Evolutionary conservation across 2,888 invertebrate genomes (phyloP).

Genomic region (Panzeria rudis): DNA sequence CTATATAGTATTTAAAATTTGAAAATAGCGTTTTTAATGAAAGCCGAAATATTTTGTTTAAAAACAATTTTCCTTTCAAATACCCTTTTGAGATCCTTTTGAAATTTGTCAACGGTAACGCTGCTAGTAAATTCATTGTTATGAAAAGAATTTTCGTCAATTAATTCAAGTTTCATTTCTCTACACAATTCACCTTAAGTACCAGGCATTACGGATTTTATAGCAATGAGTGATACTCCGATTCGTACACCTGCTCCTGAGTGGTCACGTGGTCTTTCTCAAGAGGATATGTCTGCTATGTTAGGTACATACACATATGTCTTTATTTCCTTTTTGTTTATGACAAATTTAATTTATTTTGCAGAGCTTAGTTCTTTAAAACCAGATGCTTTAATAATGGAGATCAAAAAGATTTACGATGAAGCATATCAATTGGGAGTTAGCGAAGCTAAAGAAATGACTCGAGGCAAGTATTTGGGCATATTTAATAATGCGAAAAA

Average conservation of each 20-base stretch:
- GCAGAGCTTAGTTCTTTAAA: conserved; percentile 90
- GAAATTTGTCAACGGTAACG: no score
- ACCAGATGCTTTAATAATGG: conserved; percentile 93
- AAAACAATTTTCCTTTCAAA: no score
- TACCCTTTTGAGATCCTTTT: no score
- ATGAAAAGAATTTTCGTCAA: no score
- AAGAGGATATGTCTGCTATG: conserved; percentile 90
- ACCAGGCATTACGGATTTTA: conserved; percentile 95
- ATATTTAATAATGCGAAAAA: conserved; percentile 86
- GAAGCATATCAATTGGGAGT: conserved; percentile 96
- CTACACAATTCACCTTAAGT: conserved; percentile 85
- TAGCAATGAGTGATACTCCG: conserved; percentile 87
- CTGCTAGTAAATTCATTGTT: no score
- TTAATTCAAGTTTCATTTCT: background rate
- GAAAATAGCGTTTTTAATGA: no score
- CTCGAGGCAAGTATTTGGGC: conserved; percentile 96
- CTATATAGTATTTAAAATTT: no score
- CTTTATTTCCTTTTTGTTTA: background rate
- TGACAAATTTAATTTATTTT: conserved; percentile 43
- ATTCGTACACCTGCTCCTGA: conserved; percentile 85
- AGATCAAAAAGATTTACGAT: conserved; percentile 97
- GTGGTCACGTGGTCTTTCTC: conserved; percentile 88
- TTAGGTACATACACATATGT: conserved; percentile 87
- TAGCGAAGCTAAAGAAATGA: conserved; percentile 98
- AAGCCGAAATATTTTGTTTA: no score